Evolutionary conservation across 2,797 vertebrate genomes (phyloP).

Genomic region (Dendrocincla fuliginosa): DNA sequence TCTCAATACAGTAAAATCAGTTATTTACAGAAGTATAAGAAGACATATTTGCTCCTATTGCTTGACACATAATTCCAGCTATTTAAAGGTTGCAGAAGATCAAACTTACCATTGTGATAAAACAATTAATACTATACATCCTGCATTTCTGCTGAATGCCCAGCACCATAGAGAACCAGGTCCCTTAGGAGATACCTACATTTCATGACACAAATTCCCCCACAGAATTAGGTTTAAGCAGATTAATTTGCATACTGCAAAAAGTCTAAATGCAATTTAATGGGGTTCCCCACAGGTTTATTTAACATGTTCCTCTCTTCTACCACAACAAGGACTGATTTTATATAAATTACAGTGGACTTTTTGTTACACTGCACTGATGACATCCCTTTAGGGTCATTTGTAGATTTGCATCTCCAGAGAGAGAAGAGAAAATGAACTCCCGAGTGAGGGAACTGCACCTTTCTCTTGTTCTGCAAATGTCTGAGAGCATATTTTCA

Average conservation of each 20-base stretch:
- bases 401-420: not conserved
- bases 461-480: not conserved
- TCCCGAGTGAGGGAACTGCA: not conserved
- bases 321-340: not conserved
- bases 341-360: not conserved
- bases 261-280: not conserved
- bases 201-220: not conserved
- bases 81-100: not conserved
- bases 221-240: not conserved
- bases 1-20: not conserved
- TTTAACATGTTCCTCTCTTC: not conserved
- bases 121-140: not conserved
- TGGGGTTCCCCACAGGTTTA: not conserved
- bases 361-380: not conserved
- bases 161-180: not conserved
- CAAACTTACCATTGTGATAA: not conserved
- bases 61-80: not conserved
- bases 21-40: not conserved
- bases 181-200: not conserved
- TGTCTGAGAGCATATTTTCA: not conserved
- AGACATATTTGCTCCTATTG: not conserved
- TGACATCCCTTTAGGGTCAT: not conserved
- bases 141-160: not conserved
- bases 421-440: not conserved
- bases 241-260: not conserved